phyloP scores from a whole-genome alignment of 2,797 vertebrate species.

The Pterois miles region DNA sequence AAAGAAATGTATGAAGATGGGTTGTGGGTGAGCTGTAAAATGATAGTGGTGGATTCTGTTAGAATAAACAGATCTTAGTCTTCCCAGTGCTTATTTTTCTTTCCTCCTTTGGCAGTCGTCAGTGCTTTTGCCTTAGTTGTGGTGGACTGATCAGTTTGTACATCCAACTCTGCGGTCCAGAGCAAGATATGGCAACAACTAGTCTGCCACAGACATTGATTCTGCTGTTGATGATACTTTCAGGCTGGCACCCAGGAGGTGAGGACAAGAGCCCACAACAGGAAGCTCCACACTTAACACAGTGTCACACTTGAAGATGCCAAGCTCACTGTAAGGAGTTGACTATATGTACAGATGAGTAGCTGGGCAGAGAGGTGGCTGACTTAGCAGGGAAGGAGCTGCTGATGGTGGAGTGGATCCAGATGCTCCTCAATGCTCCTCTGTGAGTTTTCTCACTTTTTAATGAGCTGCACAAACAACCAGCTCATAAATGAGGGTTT shows the following conservation, averaged over 20 bases:
- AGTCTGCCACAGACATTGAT: neutral
- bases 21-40: neutral
- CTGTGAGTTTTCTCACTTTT: conserved; percentile 55
- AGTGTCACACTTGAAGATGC: too few relatives aligned
- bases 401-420: conserved; percentile 49
- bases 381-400: neutral
- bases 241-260: too few relatives aligned
- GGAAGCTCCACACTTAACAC: too few relatives aligned
- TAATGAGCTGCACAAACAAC: conserved; percentile 69
- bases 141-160: neutral
- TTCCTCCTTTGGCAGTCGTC: neutral
- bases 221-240: neutral
- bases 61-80: neutral
- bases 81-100: neutral
- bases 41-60: neutral
- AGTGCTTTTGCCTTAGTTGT: neutral
- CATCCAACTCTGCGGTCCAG: neutral
- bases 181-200: neutral
- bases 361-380: neutral
- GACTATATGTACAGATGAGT: too few relatives aligned
- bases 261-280: too few relatives aligned
- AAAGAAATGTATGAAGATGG: neutral
- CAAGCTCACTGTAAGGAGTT: too few relatives aligned
- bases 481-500: conserved; percentile 37
- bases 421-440: conserved; percentile 52